phyloP scores from a whole-genome alignment of 2,113 vertebrate species.

The Chrysochloris asiatica region DNA sequence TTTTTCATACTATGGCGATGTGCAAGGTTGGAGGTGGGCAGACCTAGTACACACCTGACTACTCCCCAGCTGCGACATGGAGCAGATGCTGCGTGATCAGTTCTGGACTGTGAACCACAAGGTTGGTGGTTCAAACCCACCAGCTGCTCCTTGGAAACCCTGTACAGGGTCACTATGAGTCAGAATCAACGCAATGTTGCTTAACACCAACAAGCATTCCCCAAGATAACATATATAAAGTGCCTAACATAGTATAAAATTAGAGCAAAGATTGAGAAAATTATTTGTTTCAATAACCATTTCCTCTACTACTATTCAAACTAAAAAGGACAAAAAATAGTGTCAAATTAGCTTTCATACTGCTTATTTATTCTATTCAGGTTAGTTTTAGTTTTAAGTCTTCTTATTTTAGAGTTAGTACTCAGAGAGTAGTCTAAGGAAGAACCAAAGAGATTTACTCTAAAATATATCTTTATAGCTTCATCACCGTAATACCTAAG shows the following conservation, averaged over 20 bases:
- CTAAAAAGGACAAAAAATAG: background rate
- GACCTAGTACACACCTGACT: background rate
- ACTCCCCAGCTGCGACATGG: background rate
- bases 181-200: too few relatives aligned
- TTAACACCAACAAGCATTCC: too few relatives aligned
- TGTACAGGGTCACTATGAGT: too few relatives aligned
- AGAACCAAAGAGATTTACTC: conserved; percentile 48
- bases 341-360: background rate
- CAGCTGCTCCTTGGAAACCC: too few relatives aligned
- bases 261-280: conserved; percentile 1
- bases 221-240: background rate
- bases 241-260: background rate
- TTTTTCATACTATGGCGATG: too few relatives aligned
- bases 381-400: conserved; percentile 45
- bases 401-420: conserved; percentile 20
- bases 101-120: too few relatives aligned
- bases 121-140: too few relatives aligned
- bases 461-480: conserved; percentile 51
- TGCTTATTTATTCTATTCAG: background rate
- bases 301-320: background rate
- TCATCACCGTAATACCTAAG: conserved; percentile 61
- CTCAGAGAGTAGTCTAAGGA: background rate
- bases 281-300: background rate
- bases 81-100: background rate
- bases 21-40: background rate